phyloP scores from a whole-genome alignment of 2,113 vertebrate species.

The Morone chrysops region DNA sequence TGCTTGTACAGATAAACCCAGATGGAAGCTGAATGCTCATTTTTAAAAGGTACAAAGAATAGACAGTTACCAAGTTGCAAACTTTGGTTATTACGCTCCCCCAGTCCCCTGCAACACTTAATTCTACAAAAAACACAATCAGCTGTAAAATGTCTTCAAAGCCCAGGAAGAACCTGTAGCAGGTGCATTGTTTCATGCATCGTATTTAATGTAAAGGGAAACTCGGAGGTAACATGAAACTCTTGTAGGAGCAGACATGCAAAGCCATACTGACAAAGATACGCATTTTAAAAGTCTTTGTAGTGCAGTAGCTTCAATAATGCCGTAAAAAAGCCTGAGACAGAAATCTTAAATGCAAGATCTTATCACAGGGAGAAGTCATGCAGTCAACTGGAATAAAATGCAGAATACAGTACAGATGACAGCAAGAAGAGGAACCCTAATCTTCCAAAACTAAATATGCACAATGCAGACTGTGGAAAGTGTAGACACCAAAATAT shows the following conservation, averaged over 20 bases:
- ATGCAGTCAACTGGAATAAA: slow-evolving; percentile 36
- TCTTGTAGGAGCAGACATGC: slow-evolving; percentile 2
- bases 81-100: neutral
- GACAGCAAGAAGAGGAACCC: slow-evolving; percentile 16
- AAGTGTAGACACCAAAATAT: slow-evolving; percentile 4
- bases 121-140: neutral
- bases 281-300: slow-evolving; percentile 43
- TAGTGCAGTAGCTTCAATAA: slow-evolving; percentile 33
- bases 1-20: neutral
- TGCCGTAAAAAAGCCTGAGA: slow-evolving; percentile 32
- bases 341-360: slow-evolving; percentile 39
- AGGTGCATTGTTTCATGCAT: neutral
- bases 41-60: neutral
- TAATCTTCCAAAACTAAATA: slow-evolving; percentile 4
- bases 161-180: neutral
- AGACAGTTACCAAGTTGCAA: neutral
- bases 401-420: slow-evolving; percentile 1
- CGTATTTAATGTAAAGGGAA: neutral
- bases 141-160: neutral
- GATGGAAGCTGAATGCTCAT: neutral
- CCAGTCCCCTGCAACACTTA: no score
- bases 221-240: neutral
- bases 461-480: slow-evolving; percentile 5
- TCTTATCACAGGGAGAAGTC: slow-evolving; percentile 49
- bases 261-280: slow-evolving; percentile 30